Base-by-base conservation (phyloP, 2,888 invertebrate species). In the Scaptomyza flava region DNA sequence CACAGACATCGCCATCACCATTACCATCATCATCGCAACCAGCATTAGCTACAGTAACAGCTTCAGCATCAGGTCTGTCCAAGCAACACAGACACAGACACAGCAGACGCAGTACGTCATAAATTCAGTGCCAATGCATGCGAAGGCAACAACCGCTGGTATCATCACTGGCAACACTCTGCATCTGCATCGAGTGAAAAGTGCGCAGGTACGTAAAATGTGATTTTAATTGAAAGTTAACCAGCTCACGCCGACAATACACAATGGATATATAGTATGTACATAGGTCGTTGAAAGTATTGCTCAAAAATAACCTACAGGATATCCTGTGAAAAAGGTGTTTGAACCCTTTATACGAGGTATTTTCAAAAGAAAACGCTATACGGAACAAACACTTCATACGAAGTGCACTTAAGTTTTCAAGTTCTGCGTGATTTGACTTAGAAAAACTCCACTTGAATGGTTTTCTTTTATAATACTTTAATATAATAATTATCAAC, bases 91-190 rank as follows among this genome's bases (percentile, higher is more conserved):
- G n/a, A 61, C 47, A 12, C 68, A 65, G 50, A 57, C 43, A 38
- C 71, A 60, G 56, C 72, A 79, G 69, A 68, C 80, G 65, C 87
- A 86, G 74, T 86, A 86, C 86, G 82, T 87, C 82, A 85, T 87
- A 79, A 87, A 85, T 82, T 87, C 84, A 73, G 68, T 74, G 52
- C 68, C 84, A 47, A 79, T 85, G 85, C 85, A 85, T 20, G 82
- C 79, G 50, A 85, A 85, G 72, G 73, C 85, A 48, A 87, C 85
- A 60, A 80, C 81, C 30, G 87, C 85, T 50, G 80, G 82, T 36
- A 56, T 77, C 79, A 74, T 81, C 69, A 68, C 85, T 11, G 87
- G 87, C 66, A 85, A 82, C 59, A 80, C 79, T 17, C 73, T 87
- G 46, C 74, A 74, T 74, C 72, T 74, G 68, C 87, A 87, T 48